These are phyloP conservation scores for Xestia sexstrigata DNA, from an alignment of 2,888 invertebrate genomes.

Conservation along the genomic window DNA sequence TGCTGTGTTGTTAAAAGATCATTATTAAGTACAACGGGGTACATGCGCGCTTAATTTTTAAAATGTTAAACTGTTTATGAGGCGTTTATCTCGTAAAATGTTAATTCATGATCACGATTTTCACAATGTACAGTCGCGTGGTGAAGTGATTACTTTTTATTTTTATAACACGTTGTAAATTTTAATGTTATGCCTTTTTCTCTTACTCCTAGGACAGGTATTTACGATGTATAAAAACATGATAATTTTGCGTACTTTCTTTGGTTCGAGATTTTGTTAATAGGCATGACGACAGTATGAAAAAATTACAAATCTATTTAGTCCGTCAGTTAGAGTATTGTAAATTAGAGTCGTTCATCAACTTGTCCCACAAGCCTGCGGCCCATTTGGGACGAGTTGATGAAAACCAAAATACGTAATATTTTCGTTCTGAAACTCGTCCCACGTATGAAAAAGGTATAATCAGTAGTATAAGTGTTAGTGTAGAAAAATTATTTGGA, in stretches of 20 bases:
- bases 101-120: slow-evolving; percentile 66
- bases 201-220: not conserved
- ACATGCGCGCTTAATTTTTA: slow-evolving; percentile 65
- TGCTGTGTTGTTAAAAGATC: slow-evolving; percentile 18
- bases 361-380: too few relatives aligned
- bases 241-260: not conserved
- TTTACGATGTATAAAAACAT: not conserved
- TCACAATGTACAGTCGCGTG: slow-evolving; percentile 54
- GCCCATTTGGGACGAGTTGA: too few relatives aligned
- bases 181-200: slow-evolving; percentile 32
- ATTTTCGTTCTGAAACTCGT: too few relatives aligned
- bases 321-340: too few relatives aligned
- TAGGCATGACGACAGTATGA: too few relatives aligned
- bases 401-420: too few relatives aligned
- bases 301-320: too few relatives aligned
- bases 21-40: slow-evolving; percentile 50
- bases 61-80: slow-evolving; percentile 64
- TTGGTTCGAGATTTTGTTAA: not conserved
- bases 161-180: slow-evolving; percentile 44
- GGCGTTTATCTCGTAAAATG: slow-evolving; percentile 66
- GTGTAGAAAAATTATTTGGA: too few relatives aligned
- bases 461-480: too few relatives aligned
- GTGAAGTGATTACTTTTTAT: slow-evolving; percentile 53
- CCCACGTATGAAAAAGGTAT: too few relatives aligned
- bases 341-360: too few relatives aligned